Conservation (phyloP, 2,113 vertebrate species). For the Syngnathus floridae region DNA sequence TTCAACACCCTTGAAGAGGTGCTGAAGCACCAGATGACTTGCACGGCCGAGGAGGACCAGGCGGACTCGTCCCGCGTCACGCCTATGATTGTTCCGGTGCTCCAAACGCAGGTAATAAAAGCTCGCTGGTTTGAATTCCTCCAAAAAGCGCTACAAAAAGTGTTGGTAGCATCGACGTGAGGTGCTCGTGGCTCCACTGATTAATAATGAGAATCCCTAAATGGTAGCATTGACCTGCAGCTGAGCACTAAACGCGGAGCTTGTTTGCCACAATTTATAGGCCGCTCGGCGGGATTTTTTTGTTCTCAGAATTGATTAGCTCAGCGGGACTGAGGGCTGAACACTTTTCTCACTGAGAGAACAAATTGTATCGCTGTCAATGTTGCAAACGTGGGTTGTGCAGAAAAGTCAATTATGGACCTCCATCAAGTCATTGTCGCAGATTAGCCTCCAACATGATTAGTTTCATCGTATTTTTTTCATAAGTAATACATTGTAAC, state of each 20-base stretch:
- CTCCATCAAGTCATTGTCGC: not conserved
- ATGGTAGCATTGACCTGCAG: not conserved
- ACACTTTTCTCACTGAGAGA: not conserved
- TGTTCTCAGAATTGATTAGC: conserved; percentile 5
- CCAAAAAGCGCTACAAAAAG: not conserved
- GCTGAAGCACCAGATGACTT: conserved; percentile 81
- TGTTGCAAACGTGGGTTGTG: not conserved
- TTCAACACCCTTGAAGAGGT: conserved; percentile 84
- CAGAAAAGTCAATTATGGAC: conserved; percentile 2
- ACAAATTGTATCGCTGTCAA: not conserved
- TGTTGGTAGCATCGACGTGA: not conserved
- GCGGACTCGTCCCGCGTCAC: conserved; percentile 30
- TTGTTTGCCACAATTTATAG: conserved; percentile 3
- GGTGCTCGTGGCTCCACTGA: not conserved
- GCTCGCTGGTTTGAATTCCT: not conserved
- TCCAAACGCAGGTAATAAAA: conserved; percentile 46
- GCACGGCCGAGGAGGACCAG: conserved; percentile 67
- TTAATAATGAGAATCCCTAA: not conserved
- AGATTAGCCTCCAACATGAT: not conserved
- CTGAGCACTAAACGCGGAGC: not conserved
- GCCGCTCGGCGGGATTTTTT: not conserved
- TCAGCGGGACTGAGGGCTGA: not conserved
- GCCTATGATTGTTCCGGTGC: conserved; percentile 25
- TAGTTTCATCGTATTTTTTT: not conserved
- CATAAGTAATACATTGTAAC: no score